phyloP scores from a whole-genome alignment of 2,888 invertebrate species.

The Archips xylosteana region DNA sequence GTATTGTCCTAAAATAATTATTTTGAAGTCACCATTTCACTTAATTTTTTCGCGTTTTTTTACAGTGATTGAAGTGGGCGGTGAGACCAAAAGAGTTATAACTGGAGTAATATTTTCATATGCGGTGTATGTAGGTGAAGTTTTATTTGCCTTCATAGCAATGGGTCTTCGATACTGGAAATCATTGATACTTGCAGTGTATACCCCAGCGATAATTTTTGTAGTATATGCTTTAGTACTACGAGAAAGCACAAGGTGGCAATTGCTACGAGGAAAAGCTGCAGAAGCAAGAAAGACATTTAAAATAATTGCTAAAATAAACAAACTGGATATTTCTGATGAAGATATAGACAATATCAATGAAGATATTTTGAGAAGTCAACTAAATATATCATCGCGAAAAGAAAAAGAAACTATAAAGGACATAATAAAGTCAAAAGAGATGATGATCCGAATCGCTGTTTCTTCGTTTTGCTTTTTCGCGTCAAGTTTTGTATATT shows the following conservation, averaged over 20 bases:
- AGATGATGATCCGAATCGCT: constrained; percentile 65
- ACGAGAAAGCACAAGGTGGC: constrained; percentile 73
- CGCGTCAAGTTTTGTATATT: constrained; percentile 71
- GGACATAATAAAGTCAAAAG: constrained; percentile 66
- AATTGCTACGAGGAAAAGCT: constrained; percentile 66
- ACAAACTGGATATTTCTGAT: constrained; percentile 59
- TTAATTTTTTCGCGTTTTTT: constrained; percentile 3
- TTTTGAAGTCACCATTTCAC: not conserved
- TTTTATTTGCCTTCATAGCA: constrained; percentile 66
- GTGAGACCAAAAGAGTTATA: constrained; percentile 68
- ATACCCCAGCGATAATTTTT: constrained; percentile 66
- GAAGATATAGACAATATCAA: constrained; percentile 62
- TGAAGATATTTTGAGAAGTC: constrained; percentile 59
- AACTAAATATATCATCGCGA: constrained; percentile 64
- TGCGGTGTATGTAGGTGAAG: constrained; percentile 71
- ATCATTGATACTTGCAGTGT: constrained; percentile 61
- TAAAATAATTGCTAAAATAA: constrained; percentile 59
- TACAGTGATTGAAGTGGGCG: constrained; percentile 75
- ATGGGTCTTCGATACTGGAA: constrained; percentile 72
- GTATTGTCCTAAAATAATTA: not conserved
- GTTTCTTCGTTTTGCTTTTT: constrained; percentile 71
- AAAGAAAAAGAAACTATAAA: constrained; percentile 64
- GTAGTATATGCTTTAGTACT: constrained; percentile 59
- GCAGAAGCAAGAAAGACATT: constrained; percentile 63
- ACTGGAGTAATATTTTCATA: constrained; percentile 71